phyloP scores from a whole-genome alignment of 92 coral and sea anemone genomes.

The Heteractis magnifica region DNA sequence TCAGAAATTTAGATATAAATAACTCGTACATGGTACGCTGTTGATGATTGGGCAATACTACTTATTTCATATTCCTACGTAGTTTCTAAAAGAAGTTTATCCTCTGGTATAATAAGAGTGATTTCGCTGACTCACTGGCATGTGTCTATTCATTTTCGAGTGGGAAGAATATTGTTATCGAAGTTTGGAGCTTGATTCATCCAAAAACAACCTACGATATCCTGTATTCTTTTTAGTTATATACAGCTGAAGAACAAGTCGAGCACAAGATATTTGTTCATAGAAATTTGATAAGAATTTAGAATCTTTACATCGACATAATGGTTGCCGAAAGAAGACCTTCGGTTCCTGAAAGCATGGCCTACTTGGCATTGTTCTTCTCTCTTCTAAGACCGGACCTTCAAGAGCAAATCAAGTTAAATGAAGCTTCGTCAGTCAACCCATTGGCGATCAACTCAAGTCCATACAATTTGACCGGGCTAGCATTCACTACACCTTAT shows the following conservation, averaged over 20 bases:
- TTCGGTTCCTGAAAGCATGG: slow-evolving; percentile 41
- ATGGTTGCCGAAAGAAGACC: slow-evolving; percentile 68
- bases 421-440: slow-evolving; percentile 45
- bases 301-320: slow-evolving; percentile 1
- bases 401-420: slow-evolving; percentile 56
- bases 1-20: slow-evolving; percentile 11
- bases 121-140: slow-evolving; percentile 77
- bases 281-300: background rate
- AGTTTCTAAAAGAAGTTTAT: slow-evolving; percentile 19
- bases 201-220: background rate
- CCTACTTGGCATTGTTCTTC: slow-evolving; percentile 60
- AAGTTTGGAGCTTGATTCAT: background rate
- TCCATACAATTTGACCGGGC: slow-evolving; percentile 60
- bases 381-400: slow-evolving; percentile 76
- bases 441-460: slow-evolving; percentile 36
- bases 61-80: slow-evolving; percentile 23
- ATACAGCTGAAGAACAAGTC: background rate
- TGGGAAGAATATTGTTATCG: background rate
- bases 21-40: background rate
- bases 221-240: background rate
- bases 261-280: background rate
- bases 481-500: slow-evolving; percentile 30
- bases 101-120: slow-evolving; percentile 23
- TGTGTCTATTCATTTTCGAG: background rate
- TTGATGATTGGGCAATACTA: background rate